Evolutionary conservation across 2,113 vertebrate genomes (phyloP).

Genomic region (Daphoenositta chrysoptera): DNA sequence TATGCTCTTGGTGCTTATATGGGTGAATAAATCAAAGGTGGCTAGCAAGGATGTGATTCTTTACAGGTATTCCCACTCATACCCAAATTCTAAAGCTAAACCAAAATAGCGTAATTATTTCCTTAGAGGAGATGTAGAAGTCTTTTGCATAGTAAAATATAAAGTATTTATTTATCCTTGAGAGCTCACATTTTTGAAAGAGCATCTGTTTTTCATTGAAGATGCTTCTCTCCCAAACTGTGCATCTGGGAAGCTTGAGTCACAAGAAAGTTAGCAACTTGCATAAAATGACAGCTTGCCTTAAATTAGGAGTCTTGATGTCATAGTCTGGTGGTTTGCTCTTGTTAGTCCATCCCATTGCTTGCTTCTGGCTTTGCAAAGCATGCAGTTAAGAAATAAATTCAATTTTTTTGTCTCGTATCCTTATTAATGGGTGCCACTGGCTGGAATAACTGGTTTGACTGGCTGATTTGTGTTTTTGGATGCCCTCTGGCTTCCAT

Average conservation of each 20-base stretch:
- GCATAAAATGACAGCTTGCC: constrained; percentile 8
- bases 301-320: constrained; percentile 27
- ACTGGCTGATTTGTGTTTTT: not conserved
- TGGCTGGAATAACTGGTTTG: not conserved
- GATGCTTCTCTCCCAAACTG: constrained; percentile 64
- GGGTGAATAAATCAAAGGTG: not conserved
- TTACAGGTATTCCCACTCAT: not conserved
- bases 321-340: constrained; percentile 27
- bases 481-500: not conserved
- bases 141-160: constrained; percentile 46
- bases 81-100: constrained; percentile 32
- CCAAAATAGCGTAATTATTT: constrained; percentile 29
- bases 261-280: constrained; percentile 25
- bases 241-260: constrained; percentile 66
- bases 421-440: not conserved
- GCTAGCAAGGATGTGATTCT: not conserved
- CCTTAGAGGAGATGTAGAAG: constrained; percentile 4
- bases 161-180: constrained; percentile 67
- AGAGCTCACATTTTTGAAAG: constrained; percentile 49
- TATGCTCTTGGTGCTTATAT: not conserved
- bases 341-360: constrained; percentile 21
- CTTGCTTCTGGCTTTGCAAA: constrained; percentile 48
- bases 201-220: constrained; percentile 65
- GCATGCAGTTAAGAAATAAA: constrained; percentile 46
- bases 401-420: not conserved